phyloP scores from a whole-genome alignment of 1,140 invertebrate genomes.

The Drosophila tristis region DNA sequence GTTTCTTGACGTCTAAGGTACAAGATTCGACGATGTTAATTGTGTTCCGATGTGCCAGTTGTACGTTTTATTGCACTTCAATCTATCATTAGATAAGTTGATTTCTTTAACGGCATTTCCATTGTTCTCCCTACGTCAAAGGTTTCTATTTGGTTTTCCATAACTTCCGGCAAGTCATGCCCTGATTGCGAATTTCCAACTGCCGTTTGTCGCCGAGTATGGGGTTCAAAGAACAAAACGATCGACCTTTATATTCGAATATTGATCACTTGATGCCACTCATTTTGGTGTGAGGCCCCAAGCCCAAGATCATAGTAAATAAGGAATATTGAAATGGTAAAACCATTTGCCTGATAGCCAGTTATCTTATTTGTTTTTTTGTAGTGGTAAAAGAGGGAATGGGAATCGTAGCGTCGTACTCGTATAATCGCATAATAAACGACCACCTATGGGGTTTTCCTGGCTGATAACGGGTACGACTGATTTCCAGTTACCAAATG shows the following conservation, averaged over 20 bases:
- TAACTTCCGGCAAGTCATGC: conserved; percentile 15
- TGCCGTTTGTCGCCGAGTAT: neutral
- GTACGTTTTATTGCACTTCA: neutral
- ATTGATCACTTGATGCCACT: too few relatives aligned
- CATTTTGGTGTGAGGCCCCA: conserved; percentile 2
- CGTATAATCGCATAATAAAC: conserved; percentile 63
- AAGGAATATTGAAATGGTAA: conserved; percentile 26
- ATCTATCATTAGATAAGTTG: conserved; percentile 1
- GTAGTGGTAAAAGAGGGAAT: conserved; percentile 2
- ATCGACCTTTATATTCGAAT: conserved; percentile 4
- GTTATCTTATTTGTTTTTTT: conserved; percentile 29
- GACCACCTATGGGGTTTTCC: conserved; percentile 74
- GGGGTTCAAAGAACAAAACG: conserved; percentile 10
- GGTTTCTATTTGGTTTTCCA: conserved; percentile 9
- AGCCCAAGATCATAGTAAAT: conserved; percentile 29
- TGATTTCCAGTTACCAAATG: conserved; percentile 47
- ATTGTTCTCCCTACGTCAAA: conserved; percentile 5
- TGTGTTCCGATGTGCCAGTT: neutral
- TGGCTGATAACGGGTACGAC: conserved; percentile 57
- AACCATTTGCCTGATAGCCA: conserved; percentile 32
- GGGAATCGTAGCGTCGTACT: neutral
- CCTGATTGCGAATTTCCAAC: conserved; percentile 13
- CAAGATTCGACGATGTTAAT: neutral
- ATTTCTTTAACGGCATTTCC: conserved; percentile 16
- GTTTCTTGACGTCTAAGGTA: too few relatives aligned